Conservation (phyloP, 2,113 vertebrate species). For the Hucho hucho region DNA sequence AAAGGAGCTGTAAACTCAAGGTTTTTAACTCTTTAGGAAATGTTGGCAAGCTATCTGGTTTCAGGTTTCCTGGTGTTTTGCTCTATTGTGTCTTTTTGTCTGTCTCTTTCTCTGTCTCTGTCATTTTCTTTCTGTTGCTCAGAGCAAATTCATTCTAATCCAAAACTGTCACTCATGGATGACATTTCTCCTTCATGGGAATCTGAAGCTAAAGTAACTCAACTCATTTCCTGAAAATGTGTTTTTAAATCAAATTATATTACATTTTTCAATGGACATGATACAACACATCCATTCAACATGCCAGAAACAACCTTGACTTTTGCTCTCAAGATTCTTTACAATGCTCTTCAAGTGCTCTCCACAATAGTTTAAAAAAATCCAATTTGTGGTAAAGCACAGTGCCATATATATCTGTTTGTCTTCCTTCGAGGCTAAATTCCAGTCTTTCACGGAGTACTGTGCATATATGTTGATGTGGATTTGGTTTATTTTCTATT, state of each 20-base stretch:
- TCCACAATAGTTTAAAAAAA: no score
- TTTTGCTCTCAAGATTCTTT: not conserved
- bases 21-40: not conserved
- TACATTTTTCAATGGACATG: no score
- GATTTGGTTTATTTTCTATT: not conserved
- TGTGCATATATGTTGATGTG: not conserved
- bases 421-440: not conserved
- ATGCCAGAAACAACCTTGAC: not conserved
- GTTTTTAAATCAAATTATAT: no score
- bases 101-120: not conserved
- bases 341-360: not conserved
- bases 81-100: not conserved
- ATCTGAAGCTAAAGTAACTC: no score
- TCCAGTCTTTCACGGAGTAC: not conserved
- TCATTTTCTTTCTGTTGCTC: not conserved
- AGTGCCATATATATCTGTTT: not conserved
- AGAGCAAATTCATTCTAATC: not conserved
- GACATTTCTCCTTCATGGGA: not conserved
- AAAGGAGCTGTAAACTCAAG: slow-evolving; percentile 22
- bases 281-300: not conserved
- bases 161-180: not conserved
- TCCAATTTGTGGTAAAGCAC: no score
- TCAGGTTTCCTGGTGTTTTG: not conserved
- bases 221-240: no score
- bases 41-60: not conserved